phyloP scores from a whole-genome alignment of 2,888 invertebrate genomes.

The Bellardia pandia region DNA sequence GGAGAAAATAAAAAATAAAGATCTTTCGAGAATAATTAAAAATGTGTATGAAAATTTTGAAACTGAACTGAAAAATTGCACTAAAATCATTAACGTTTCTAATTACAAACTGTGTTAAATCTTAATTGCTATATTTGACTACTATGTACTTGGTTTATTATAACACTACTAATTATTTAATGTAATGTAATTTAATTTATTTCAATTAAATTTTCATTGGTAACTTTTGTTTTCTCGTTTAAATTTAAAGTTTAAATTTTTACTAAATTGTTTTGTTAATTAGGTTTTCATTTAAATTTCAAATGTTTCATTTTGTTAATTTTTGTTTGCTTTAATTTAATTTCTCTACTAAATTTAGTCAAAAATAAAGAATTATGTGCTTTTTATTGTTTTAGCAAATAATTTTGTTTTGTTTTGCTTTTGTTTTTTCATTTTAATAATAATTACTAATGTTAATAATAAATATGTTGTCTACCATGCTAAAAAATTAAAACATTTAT shows the following conservation, averaged over 20 bases:
- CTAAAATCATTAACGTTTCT: conserved; percentile 20
- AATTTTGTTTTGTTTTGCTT: not conserved
- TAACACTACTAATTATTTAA: conserved; percentile 51
- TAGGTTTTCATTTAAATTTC: conserved; percentile 15
- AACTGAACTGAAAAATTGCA: conserved; percentile 4
- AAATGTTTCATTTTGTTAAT: conserved; percentile 31
- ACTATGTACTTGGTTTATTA: conserved; percentile 49
- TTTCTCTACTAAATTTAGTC: conserved; percentile 35
- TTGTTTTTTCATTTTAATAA: too few relatives aligned
- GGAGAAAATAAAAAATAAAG: not conserved
- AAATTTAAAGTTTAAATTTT: conserved; percentile 55
- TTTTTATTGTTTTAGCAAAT: conserved; percentile 34
- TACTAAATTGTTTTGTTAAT: conserved; percentile 50
- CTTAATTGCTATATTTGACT: conserved; percentile 67
- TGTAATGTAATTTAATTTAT: conserved; percentile 54
- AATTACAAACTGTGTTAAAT: conserved; percentile 14
- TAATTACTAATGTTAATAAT: conserved; percentile 28
- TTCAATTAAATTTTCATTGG: conserved; percentile 42
- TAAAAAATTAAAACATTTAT: conserved; percentile 16
- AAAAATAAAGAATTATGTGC: conserved; percentile 26
- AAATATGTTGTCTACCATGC: conserved; percentile 54
- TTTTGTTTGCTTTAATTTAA: not conserved
- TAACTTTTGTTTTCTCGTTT: conserved; percentile 25
- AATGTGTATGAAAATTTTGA: conserved; percentile 6
- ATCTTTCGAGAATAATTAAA: not conserved